Conservation (phyloP, 2,797 vertebrate species). For the Sphenopsis melanotis region DNA sequence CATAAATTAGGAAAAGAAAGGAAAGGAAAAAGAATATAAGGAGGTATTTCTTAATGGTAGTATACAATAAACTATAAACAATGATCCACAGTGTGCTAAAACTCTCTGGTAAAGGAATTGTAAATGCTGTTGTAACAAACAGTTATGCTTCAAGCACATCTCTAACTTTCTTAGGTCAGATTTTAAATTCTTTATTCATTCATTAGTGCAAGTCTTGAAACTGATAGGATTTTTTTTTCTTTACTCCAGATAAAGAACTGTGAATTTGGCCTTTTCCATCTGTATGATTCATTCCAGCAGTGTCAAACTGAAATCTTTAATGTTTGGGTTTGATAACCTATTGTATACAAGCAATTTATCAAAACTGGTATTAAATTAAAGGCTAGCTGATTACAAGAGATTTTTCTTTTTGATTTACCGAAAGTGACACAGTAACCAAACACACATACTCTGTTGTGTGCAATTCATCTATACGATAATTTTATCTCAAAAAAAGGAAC, state of each 20-base stretch:
- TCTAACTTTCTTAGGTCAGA: neutral
- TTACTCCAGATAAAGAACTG: neutral
- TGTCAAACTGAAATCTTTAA: conserved; percentile 45
- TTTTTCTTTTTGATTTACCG: conserved; percentile 13
- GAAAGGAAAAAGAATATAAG: rapidly evolving
- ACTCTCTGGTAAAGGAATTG: neutral
- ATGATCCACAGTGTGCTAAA: neutral
- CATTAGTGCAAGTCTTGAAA: neutral
- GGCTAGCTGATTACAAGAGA: conserved; percentile 2
- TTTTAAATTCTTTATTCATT: neutral
- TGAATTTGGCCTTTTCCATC: neutral
- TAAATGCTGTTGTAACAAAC: neutral
- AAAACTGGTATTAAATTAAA: conserved; percentile 37
- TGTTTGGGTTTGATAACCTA: conserved; percentile 40
- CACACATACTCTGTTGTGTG: neutral
- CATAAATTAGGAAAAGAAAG: neutral
- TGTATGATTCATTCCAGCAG: conserved; percentile 28
- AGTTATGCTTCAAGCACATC: neutral
- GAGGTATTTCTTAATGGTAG: neutral
- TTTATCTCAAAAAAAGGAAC: neutral
- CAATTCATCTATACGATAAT: neutral
- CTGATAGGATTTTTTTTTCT: neutral
- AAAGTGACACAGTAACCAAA: conserved; percentile 4
- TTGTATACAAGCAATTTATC: conserved; percentile 35
- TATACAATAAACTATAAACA: neutral